Conservation (phyloP, 2,113 vertebrate genomes). For the Calyptommatus sinebrachiatus region DNA sequence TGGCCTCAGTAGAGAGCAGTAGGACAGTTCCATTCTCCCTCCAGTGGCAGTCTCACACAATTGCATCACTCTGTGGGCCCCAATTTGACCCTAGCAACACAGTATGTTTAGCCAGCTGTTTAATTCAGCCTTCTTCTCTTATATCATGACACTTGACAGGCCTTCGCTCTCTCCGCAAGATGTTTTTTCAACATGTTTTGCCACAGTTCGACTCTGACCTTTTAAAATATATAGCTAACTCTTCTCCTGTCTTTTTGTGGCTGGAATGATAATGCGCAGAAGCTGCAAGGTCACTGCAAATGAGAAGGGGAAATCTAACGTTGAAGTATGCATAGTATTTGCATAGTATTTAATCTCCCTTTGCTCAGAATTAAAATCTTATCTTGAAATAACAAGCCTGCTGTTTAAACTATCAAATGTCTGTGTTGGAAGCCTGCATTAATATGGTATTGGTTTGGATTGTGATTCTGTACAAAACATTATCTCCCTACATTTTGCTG, state of each 20-base stretch:
- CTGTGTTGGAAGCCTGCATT: constrained; percentile 7
- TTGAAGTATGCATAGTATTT: neutral
- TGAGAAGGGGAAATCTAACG: neutral
- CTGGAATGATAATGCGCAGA: neutral
- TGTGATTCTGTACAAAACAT: neutral
- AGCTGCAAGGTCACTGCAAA: neutral
- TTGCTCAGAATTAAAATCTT: constrained; percentile 12
- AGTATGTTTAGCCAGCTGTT: constrained; percentile 3
- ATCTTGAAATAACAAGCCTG: constrained; percentile 22
- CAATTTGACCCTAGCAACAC: neutral
- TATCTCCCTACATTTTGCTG: constrained; percentile 6
- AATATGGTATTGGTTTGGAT: neutral
- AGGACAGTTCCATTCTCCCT: neutral
- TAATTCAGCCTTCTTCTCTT: neutral
- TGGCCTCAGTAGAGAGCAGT: neutral
- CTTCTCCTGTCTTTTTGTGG: constrained; percentile 5
- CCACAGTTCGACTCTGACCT: constrained; percentile 1
- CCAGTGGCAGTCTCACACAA: neutral
- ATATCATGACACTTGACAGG: neutral
- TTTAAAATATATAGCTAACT: constrained; percentile 6
- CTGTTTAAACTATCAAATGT: constrained; percentile 9
- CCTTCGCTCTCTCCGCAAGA: neutral
- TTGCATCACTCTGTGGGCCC: neutral
- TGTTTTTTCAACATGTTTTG: neutral
- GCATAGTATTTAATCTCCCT: neutral